Percentiles rank a stretch among this genome's conserved stretches.
Conservation (phyloP, 2,113 vertebrate genomes). For the Arvicanthis niloticus region DNA sequence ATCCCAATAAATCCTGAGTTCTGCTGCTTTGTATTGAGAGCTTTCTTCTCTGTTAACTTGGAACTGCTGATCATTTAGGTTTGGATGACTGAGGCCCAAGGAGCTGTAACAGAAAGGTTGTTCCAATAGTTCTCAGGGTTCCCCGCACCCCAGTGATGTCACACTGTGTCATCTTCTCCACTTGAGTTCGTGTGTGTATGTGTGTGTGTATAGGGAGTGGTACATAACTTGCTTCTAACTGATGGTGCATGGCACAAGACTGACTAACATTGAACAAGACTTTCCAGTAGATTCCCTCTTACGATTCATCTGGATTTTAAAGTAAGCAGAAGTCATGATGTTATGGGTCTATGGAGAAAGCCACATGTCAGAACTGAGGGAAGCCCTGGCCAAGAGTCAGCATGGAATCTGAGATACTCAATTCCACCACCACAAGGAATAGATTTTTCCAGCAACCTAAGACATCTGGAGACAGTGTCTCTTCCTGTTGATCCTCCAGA, state of each 20-base stretch:
- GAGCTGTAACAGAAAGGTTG: neutral
- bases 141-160: neutral
- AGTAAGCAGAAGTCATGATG: too few species aligned
- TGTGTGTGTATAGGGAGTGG: too few species aligned
- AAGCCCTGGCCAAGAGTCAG: neutral
- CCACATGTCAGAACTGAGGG: neutral
- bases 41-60: neutral
- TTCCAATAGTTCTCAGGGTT: neutral
- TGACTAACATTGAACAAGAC: rapidly evolving
- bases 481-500: neutral
- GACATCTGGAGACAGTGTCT: neutral
- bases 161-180: neutral
- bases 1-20: neutral
- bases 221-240: neutral
- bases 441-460: neutral
- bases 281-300: neutral
- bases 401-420: neutral
- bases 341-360: neutral
- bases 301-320: neutral
- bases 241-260: neutral
- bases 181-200: neutral
- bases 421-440: neutral
- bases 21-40: neutral
- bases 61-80: neutral
- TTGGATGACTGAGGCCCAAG: neutral